Conservation (phyloP, 1,140 invertebrate genomes). For the Eumaeus atala region DNA sequence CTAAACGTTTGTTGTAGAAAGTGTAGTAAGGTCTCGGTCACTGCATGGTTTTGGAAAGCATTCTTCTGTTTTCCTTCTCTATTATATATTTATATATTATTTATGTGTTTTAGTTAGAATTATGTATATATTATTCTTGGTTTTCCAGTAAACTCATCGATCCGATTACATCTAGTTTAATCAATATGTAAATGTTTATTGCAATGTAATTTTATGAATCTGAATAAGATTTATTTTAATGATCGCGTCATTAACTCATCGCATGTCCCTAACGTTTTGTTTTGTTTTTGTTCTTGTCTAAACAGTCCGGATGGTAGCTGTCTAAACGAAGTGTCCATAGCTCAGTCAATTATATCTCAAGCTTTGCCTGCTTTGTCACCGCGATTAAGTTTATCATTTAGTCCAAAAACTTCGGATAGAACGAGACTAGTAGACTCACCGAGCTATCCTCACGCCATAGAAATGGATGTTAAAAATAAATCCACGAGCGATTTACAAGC, state of each 20-base stretch:
- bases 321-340: constrained; percentile 70
- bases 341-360: constrained; percentile 72
- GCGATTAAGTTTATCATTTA: constrained; percentile 59
- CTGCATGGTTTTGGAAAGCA: constrained; percentile 62
- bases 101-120: constrained; percentile 19
- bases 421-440: constrained; percentile 64
- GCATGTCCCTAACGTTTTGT: constrained; percentile 42
- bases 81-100: constrained; percentile 26
- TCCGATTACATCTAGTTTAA: too few relatives aligned
- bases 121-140: constrained; percentile 15
- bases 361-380: constrained; percentile 68
- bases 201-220: constrained; percentile 11
- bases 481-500: constrained; percentile 51
- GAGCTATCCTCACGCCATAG: constrained; percentile 54
- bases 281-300: constrained; percentile 52
- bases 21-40: constrained; percentile 7
- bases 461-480: constrained; percentile 49
- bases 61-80: constrained; percentile 48
- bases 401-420: constrained; percentile 65
- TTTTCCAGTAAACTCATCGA: neutral
- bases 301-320: constrained; percentile 70
- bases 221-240: constrained; percentile 10
- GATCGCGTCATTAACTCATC: constrained; percentile 24
- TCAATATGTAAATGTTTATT: too few relatives aligned
- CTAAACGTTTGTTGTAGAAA: too few relatives aligned